phyloP scores from a whole-genome alignment of 2,888 invertebrate species.

The Drosophila anceps region DNA sequence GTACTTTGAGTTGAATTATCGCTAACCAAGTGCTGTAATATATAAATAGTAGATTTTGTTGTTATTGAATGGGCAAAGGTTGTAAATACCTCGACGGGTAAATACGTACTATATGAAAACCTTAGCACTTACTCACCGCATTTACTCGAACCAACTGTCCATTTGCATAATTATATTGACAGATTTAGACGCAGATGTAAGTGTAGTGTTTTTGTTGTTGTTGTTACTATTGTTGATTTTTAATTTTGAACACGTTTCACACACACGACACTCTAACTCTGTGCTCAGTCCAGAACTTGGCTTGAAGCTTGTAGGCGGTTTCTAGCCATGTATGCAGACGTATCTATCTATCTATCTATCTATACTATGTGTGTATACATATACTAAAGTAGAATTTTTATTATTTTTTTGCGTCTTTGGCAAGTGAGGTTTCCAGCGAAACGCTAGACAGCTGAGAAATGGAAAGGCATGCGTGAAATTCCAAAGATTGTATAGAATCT shows the following conservation, averaged over 20 bases:
- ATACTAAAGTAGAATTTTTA: not conserved
- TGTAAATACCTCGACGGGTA: constrained; percentile 11
- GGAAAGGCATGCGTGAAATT: constrained; percentile 51
- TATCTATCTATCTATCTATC: not conserved
- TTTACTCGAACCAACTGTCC: constrained; percentile 17
- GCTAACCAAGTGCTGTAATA: not conserved
- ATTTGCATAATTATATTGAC: constrained; percentile 67
- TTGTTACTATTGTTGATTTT: constrained; percentile 35
- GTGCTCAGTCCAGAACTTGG: constrained; percentile 21
- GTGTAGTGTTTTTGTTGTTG: constrained; percentile 17
- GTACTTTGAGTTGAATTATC: not conserved
- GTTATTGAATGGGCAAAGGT: constrained; percentile 27
- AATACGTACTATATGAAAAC: not conserved
- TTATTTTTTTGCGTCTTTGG: constrained; percentile 6
- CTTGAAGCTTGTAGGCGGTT: constrained; percentile 34
- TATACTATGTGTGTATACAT: not conserved
- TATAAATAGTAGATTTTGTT: not conserved
- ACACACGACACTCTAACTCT: constrained; percentile 39
- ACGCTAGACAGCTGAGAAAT: constrained; percentile 24
- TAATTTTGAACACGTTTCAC: constrained; percentile 53
- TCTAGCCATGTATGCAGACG: not conserved
- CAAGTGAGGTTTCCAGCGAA: constrained; percentile 22
- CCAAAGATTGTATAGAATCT: constrained; percentile 45
- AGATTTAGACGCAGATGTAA: constrained; percentile 28
- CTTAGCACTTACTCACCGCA: constrained; percentile 35